Evolutionary conservation across 2,888 invertebrate species (phyloP).

Genomic region (Apantesis nais): DNA sequence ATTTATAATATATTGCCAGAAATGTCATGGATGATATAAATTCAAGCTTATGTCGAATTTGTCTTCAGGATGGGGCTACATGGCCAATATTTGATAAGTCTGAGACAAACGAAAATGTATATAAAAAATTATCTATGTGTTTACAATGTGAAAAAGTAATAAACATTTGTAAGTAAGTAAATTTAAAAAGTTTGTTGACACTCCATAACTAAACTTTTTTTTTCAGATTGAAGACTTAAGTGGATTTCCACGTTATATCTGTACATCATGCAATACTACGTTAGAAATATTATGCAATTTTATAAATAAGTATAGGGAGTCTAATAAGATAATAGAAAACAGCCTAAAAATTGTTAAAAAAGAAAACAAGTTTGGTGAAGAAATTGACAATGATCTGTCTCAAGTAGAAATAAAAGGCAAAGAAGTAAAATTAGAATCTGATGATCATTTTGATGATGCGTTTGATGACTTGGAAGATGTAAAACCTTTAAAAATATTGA

Average conservation of each 20-base stretch:
- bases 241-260: conserved; percentile 73
- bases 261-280: conserved; percentile 62
- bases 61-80: conserved; percentile 66
- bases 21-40: conserved; percentile 30
- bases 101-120: conserved; percentile 49
- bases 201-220: conserved; percentile 9
- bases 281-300: conserved; percentile 64
- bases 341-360: conserved; percentile 59
- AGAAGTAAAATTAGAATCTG: conserved; percentile 56
- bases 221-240: conserved; percentile 73
- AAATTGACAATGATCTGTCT: conserved; percentile 34
- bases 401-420: conserved; percentile 52
- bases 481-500: conserved; percentile 42
- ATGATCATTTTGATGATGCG: conserved; percentile 45
- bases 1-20: conserved; percentile 7
- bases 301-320: conserved; percentile 66
- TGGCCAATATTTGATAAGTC: conserved; percentile 66
- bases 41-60: conserved; percentile 69
- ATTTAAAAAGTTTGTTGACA: conserved; percentile 6
- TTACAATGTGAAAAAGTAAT: conserved; percentile 66
- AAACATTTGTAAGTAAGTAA: conserved; percentile 6
- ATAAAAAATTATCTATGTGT: conserved; percentile 63
- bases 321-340: conserved; percentile 61
- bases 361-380: conserved; percentile 45
- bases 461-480: conserved; percentile 49